Base-by-base conservation (phyloP, 1,140 invertebrate species). In the Aplysia californica region DNA sequence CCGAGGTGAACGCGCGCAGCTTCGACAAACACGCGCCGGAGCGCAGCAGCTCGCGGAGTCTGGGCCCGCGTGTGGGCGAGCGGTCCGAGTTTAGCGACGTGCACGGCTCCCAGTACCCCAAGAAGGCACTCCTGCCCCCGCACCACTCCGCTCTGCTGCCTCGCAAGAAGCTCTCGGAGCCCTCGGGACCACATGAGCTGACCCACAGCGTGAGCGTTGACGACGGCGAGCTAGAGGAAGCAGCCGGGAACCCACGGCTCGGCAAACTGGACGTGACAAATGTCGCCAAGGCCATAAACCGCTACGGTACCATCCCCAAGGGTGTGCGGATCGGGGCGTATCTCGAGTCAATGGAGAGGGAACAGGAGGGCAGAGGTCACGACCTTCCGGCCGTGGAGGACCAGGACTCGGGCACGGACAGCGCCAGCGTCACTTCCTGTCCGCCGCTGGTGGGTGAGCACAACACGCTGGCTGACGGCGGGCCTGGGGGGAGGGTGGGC, bases 271-370 rank as follows among this genome's bases (percentile, higher is more conserved):
- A 98, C 91, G 96, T 98, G 79, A 96, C 98, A 90, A 98, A 98
- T 92, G 96, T 99, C 70, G 96, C 97, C 85, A 93, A 96, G 80
- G 96, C 96, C 5, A 98, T 98, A 72, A 98, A 96, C 90, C 93
- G 96, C n/a, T 99, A 98, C 87, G 97, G 97, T 4, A 99, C 98
- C 18, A 89, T 91, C 70, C 97, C 97, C 0, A 99, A 99, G 90
- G 96, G 95, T 64, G 96, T 96, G 20, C 92, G 97, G 39, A 98
- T 98, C 81, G 97, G 97, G 18, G 97, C 97, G 0, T 99, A 97
- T 89, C 90, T 99, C 21, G 97, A 98, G 85, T 98, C 96, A 0
- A 89, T 98, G 75, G 87, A 88, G 65, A 80, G 81, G 72, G 83
- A 85, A 61, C 79, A 64, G 74, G 80, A 76, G 33, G 70, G 50